phyloP scores from a whole-genome alignment of 2,888 invertebrate species.

The Catocala nupta region DNA sequence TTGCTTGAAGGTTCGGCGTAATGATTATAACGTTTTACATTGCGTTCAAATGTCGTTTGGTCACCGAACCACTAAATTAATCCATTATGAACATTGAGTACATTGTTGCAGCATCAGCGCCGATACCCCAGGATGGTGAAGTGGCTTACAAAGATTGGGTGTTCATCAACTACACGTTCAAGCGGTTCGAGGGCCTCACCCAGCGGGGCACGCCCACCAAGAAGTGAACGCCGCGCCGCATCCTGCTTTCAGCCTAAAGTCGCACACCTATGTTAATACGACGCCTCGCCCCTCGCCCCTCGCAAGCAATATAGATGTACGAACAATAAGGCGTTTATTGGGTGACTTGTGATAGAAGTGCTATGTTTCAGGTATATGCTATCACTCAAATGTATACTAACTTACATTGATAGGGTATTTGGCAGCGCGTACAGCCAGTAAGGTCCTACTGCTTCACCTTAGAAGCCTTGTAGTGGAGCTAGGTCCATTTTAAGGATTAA shows the following conservation, averaged over 20 bases:
- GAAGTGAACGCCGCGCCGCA: constrained; percentile 84
- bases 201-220: constrained; percentile 95
- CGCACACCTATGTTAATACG: constrained; percentile 9
- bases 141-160: constrained; percentile 99
- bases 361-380: constrained; percentile 25
- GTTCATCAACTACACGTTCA: constrained; percentile 99
- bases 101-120: constrained; percentile 91
- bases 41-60: not conserved
- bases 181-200: constrained; percentile 98
- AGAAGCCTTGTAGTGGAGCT: constrained; percentile 9
- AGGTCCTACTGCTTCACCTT: not conserved
- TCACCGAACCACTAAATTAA: constrained; percentile 9
- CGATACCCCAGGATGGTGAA: constrained; percentile 96
- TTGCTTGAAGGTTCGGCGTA: too few species aligned
- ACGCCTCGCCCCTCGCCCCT: constrained; percentile 15
- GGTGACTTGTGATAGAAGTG: constrained; percentile 23
- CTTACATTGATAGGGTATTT: not conserved
- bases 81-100: constrained; percentile 49
- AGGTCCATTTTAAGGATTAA: constrained; percentile 2
- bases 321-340: constrained; percentile 14
- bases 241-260: constrained; percentile 47
- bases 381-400: not conserved
- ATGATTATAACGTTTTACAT: too few species aligned
- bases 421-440: not conserved
- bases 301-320: constrained; percentile 26